A percentile compares a stretch with the other conserved stretches of the same genome.
phyloP scores from a whole-genome alignment of 1,140 invertebrate species.

The Andrena cerasifolii region DNA sequence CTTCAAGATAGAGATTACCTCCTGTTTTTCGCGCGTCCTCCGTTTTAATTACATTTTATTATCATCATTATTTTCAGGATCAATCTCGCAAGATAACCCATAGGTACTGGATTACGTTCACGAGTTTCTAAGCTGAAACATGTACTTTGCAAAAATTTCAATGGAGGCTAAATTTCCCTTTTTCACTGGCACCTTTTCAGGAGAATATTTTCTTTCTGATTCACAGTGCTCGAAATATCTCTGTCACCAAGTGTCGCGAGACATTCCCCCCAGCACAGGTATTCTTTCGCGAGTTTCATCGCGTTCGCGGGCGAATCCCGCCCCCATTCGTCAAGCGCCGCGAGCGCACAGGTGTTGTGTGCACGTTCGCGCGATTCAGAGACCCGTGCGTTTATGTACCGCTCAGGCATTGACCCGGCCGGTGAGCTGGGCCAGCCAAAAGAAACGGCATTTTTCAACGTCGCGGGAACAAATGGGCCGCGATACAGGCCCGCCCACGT shows the following conservation, averaged over 20 bases:
- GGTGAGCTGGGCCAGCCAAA: conserved; percentile 37
- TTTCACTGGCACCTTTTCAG: no score
- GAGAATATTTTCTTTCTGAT: no score
- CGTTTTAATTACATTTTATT: conserved; percentile 16
- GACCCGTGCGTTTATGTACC: conserved; percentile 24
- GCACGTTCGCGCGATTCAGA: conserved; percentile 28
- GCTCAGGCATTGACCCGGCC: conserved; percentile 56
- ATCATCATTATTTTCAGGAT: neutral
- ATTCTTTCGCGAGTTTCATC: neutral
- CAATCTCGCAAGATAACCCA: no score
- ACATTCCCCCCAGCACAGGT: neutral
- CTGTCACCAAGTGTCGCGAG: neutral
- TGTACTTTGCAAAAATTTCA: no score
- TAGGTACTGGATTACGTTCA: neutral
- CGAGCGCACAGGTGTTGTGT: neutral
- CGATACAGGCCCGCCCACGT: conserved; percentile 55
- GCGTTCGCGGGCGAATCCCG: neutral
- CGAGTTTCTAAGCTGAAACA: neutral
- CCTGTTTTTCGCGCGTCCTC: no score
- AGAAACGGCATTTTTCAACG: conserved; percentile 69
- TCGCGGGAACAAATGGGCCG: conserved; percentile 66
- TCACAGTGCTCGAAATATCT: neutral
- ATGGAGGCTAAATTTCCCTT: no score
- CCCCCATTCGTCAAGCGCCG: neutral
- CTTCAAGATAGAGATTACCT: no score